These are phyloP conservation scores for Mugil cephalus DNA, from an alignment of 2,113 vertebrate species.

Conservation along the genomic window DNA sequence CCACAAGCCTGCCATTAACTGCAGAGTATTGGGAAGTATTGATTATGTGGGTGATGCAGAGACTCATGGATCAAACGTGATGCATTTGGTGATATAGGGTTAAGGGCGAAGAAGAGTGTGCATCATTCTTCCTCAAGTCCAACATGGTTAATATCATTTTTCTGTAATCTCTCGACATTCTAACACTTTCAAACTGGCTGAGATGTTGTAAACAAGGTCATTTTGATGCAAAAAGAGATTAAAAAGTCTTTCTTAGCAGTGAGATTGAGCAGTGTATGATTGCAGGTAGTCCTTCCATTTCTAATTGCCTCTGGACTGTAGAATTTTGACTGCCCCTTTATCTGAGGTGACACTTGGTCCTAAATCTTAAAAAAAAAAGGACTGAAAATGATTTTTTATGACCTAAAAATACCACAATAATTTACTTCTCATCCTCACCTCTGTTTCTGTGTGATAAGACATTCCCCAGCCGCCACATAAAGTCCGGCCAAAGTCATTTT, in stretches of 20 bases:
- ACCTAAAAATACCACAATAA: constrained; percentile 52
- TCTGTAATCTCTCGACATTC: neutral
- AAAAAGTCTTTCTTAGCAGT: too few species aligned
- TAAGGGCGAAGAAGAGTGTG: too few species aligned
- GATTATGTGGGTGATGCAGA: too few species aligned
- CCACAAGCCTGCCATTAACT: too few species aligned
- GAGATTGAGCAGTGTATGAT: neutral
- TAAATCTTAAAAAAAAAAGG: constrained; percentile 55
- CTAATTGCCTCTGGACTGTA: neutral
- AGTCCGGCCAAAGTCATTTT: constrained; percentile 41
- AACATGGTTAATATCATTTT: neutral
- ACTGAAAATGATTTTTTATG: constrained; percentile 54
- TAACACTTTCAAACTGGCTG: neutral
- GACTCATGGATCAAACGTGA: too few species aligned
- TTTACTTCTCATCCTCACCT: constrained; percentile 57
- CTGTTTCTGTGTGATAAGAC: constrained; percentile 67
- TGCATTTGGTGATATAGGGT: too few species aligned
- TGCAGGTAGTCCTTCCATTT: constrained; percentile 15
- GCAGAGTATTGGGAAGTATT: too few species aligned
- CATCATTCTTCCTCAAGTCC: neutral
- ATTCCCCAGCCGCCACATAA: constrained; percentile 26
- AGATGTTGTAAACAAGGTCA: neutral
- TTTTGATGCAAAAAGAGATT: too few species aligned
- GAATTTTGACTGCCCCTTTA: constrained; percentile 36
- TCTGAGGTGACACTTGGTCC: constrained; percentile 31